phyloP scores from a whole-genome alignment of 2,797 vertebrate species.

The Chelonia mydas region DNA sequence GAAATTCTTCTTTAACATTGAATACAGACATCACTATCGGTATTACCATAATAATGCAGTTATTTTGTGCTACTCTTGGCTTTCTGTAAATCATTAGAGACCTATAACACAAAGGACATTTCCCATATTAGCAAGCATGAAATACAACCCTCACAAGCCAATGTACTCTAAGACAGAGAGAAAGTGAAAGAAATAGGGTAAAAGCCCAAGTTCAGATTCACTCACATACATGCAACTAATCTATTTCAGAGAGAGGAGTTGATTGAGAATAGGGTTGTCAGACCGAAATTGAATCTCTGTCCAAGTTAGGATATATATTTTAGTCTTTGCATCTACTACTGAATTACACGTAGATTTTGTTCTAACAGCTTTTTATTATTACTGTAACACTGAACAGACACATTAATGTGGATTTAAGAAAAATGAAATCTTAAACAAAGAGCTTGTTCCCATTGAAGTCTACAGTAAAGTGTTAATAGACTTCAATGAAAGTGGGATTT shows the following conservation, averaged over 20 bases:
- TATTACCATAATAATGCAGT: background rate
- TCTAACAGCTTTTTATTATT: background rate
- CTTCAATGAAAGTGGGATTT: background rate
- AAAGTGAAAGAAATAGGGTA: background rate
- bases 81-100: background rate
- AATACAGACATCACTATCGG: background rate
- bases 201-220: background rate
- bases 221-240: conserved; percentile 56
- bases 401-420: background rate
- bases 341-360: conserved; percentile 22
- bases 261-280: conserved; percentile 24
- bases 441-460: background rate
- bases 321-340: conserved; percentile 53
- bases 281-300: conserved; percentile 15
- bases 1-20: background rate
- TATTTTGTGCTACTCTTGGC: background rate
- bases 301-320: conserved; percentile 63
- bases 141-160: conserved; percentile 7
- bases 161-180: background rate
- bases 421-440: background rate
- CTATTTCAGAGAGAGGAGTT: conserved; percentile 35
- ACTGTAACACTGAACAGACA: background rate
- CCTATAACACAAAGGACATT: background rate
- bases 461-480: rapidly evolving
- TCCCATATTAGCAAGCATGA: background rate